Evolutionary conservation across 2,797 vertebrate species (phyloP).

Genomic region (Micromesistius poutassou): DNA sequence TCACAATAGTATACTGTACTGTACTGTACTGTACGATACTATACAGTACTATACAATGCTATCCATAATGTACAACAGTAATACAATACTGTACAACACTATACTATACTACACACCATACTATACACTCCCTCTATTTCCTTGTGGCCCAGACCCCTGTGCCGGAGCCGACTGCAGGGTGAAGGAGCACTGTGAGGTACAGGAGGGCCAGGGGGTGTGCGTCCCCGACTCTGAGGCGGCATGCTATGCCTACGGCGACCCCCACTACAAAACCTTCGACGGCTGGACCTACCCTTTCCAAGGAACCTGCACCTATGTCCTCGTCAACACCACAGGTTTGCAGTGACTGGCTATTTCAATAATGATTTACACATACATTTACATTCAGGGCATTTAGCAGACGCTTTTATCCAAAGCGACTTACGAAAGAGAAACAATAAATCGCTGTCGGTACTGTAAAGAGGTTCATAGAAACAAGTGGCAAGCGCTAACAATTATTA

Average conservation of each 20-base stretch:
- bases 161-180: slow-evolving; percentile 46
- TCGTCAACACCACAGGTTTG: slow-evolving; percentile 47
- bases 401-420: not conserved
- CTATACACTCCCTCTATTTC: not conserved
- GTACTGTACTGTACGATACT: too few relatives aligned
- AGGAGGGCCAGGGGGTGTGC: slow-evolving; percentile 53
- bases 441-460: too few relatives aligned
- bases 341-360: not conserved
- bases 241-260: slow-evolving; percentile 61
- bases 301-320: slow-evolving; percentile 67
- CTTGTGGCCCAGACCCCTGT: slow-evolving; percentile 66
- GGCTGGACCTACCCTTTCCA: slow-evolving; percentile 53
- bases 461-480: too few relatives aligned
- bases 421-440: too few relatives aligned
- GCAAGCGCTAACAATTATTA: too few relatives aligned
- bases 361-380: not conserved
- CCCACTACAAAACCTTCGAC: slow-evolving; percentile 74
- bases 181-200: slow-evolving; percentile 68
- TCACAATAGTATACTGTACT: not conserved
- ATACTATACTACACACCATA: not conserved
- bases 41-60: not conserved
- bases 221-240: slow-evolving; percentile 58
- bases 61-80: not conserved
- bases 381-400: too few relatives aligned
- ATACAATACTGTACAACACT: not conserved